A percentile compares a stretch with the other conserved stretches of the same genome.
Evolutionary conservation across 1,140 invertebrate genomes (phyloP).

Genomic region (Drosophila carrolli): DNA sequence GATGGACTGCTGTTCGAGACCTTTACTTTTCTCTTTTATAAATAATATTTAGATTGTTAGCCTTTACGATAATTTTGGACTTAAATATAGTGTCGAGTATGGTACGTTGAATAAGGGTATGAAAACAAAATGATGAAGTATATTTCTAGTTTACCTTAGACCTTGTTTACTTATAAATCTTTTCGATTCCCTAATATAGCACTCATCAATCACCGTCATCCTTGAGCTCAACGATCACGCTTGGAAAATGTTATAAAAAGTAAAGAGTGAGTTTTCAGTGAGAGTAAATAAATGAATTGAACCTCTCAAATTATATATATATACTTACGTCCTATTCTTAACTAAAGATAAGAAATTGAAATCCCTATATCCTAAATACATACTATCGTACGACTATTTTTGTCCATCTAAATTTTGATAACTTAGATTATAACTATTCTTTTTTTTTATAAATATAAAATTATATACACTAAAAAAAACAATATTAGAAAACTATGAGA

Average conservation of each 20-base stretch:
- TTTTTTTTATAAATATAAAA: neutral
- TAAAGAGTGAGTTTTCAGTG: no score
- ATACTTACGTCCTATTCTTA: neutral
- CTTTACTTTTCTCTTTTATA: neutral
- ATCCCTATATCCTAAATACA: neutral
- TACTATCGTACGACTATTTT: neutral
- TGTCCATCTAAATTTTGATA: neutral
- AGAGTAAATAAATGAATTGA: no score
- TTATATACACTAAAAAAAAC: neutral
- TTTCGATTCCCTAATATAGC: no score
- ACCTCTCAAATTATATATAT: neutral
- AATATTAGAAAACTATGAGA: neutral
- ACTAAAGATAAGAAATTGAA: neutral
- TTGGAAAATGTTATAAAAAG: no score
- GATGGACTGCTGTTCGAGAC: neutral
- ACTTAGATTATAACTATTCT: neutral
- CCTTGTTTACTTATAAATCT: no score
- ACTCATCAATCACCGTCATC: no score
- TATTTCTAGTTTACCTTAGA: neutral
- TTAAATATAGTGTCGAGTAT: neutral
- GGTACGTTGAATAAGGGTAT: neutral
- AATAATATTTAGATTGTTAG: constrained; percentile 1
- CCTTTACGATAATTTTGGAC: neutral
- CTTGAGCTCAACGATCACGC: no score
- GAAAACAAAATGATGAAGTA: neutral